A percentile compares a stretch with the other conserved stretches of the same genome.
phyloP scores from a whole-genome alignment of 1,140 invertebrate species.

The Brachionus plicatilis region DNA sequence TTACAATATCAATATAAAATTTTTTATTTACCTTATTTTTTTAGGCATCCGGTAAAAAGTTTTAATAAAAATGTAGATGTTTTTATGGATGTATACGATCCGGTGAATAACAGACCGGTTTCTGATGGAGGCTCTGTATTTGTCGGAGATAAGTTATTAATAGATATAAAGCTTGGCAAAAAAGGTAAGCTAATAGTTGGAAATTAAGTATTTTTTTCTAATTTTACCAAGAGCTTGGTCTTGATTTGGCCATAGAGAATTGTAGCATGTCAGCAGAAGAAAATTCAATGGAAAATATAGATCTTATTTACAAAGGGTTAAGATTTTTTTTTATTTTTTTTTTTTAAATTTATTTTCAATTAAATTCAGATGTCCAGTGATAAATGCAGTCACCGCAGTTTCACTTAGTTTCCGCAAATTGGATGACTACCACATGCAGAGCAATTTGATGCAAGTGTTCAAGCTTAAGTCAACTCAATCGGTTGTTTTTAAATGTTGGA shows the following conservation, averaged over 20 bases:
- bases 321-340: too few relatives aligned
- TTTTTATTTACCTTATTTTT: neutral
- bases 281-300: neutral
- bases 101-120: neutral
- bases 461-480: neutral
- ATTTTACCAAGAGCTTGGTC: neutral
- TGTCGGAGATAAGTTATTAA: constrained; percentile 26
- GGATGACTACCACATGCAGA: neutral
- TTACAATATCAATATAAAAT: neutral
- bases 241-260: constrained; percentile 6
- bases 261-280: constrained; percentile 4
- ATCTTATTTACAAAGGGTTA: constrained; percentile 5
- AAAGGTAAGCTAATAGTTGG: neutral
- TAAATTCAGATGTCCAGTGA: neutral
- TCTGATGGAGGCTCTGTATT: neutral
- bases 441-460: constrained; percentile 27
- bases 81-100: neutral
- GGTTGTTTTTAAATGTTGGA: constrained; percentile 12
- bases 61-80: constrained; percentile 15
- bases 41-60: neutral
- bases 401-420: neutral
- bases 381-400: neutral
- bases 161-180: constrained; percentile 1
- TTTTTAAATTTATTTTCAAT: neutral
- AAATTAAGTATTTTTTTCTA: neutral